Conservation (phyloP, 2,797 vertebrate genomes). For the Notolabrus celidotus region DNA sequence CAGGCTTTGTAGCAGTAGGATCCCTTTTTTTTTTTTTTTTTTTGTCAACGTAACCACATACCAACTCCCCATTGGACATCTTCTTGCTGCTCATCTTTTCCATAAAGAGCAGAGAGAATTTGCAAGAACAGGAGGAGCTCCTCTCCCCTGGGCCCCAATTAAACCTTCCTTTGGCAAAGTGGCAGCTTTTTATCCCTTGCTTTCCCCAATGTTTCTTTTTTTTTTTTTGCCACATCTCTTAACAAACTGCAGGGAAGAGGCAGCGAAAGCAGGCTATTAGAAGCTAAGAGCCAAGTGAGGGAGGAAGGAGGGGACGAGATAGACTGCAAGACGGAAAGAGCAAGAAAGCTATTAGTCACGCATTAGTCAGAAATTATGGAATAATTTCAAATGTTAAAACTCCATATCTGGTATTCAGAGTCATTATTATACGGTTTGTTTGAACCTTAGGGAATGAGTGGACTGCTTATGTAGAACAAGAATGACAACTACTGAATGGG, state of each 20-base stretch:
- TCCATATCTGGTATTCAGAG: conserved; percentile 74
- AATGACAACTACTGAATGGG: conserved; percentile 41
- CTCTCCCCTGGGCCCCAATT: conserved; percentile 85
- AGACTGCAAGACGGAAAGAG: conserved; percentile 68
- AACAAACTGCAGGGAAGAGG: conserved; percentile 74
- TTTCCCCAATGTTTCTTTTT: conserved; percentile 35
- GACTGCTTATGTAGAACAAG: conserved; percentile 58
- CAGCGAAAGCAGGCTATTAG: conserved; percentile 71
- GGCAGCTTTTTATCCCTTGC: conserved; percentile 74
- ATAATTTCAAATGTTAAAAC: conserved; percentile 84
- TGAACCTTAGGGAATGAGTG: conserved; percentile 64
- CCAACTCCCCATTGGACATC: conserved; percentile 69
- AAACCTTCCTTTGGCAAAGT: conserved; percentile 84
- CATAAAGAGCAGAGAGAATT: conserved; percentile 80
- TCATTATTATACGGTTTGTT: conserved; percentile 75
- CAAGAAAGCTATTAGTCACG: conserved; percentile 83
- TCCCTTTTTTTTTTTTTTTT: conserved; percentile 38
- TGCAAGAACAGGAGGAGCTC: conserved; percentile 70
- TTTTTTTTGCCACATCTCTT: conserved; percentile 56
- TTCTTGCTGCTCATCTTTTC: conserved; percentile 68
- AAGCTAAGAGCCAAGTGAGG: conserved; percentile 68
- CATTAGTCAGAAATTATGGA: conserved; percentile 83
- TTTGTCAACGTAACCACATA: conserved; percentile 69
- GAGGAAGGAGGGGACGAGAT: conserved; percentile 47
- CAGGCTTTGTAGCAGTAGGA: conserved; percentile 28